Conservation (phyloP, 2,888 invertebrate species). For the Pammene aurita region DNA sequence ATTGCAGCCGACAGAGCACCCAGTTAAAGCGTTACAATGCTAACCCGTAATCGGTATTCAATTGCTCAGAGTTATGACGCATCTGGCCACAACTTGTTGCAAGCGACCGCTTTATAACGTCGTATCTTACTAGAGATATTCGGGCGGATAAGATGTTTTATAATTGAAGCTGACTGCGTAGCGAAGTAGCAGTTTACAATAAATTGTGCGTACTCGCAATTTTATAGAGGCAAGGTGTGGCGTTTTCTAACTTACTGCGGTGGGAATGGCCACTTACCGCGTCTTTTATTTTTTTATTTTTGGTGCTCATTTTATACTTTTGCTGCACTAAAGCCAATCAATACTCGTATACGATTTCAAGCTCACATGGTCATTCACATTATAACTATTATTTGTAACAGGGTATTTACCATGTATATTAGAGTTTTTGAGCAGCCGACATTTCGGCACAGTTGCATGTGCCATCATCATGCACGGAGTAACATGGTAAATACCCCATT, state of each 20-base stretch:
- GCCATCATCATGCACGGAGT: too few relatives aligned
- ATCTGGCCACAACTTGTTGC: slow-evolving; percentile 12
- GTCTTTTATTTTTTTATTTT: neutral
- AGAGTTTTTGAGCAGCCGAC: too few relatives aligned
- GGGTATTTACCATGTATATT: too few relatives aligned
- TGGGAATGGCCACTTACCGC: slow-evolving; percentile 1
- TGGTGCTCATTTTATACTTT: neutral
- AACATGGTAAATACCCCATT: too few relatives aligned
- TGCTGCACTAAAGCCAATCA: neutral
- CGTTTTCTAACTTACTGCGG: slow-evolving; percentile 14
- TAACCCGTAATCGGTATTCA: slow-evolving; percentile 35
- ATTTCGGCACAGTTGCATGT: too few relatives aligned
- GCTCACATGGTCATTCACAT: too few relatives aligned
- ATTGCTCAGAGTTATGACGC: slow-evolving; percentile 35
- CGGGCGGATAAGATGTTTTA: neutral
- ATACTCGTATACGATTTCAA: too few relatives aligned
- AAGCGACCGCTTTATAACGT: neutral
- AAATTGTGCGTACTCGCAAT: slow-evolving; percentile 28
- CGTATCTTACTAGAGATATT: too few relatives aligned
- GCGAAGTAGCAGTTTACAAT: slow-evolving; percentile 25
- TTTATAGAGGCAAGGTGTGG: slow-evolving; percentile 27
- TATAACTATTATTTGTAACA: too few relatives aligned
- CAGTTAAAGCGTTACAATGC: slow-evolving; percentile 33
- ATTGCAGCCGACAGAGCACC: slow-evolving; percentile 21
- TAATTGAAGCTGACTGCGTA: neutral